Evolutionary conservation across 2,113 vertebrate genomes (phyloP).

Genomic region (Pterocles burchelli): DNA sequence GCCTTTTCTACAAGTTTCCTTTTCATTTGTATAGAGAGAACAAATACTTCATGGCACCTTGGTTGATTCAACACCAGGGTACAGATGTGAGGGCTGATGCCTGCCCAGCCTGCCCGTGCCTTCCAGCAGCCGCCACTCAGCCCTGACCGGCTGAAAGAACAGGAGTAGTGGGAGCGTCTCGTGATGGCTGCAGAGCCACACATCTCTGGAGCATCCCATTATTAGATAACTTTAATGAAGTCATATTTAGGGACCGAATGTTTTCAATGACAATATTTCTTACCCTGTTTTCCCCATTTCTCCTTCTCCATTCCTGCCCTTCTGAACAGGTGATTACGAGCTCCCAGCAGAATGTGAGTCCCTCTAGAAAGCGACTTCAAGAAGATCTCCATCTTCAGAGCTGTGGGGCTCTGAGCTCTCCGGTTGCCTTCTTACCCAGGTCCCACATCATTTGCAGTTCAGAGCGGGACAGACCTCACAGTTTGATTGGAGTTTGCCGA

Average conservation of each 20-base stretch:
- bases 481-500: slow-evolving; percentile 74
- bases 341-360: slow-evolving; percentile 68
- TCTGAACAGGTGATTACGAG: slow-evolving; percentile 80
- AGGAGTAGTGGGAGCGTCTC: not conserved
- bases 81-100: not conserved
- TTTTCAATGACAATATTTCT: not conserved
- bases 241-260: not conserved
- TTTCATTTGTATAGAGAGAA: not conserved
- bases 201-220: not conserved
- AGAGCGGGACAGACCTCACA: slow-evolving; percentile 71
- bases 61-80: no score
- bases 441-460: slow-evolving; percentile 6
- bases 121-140: not conserved
- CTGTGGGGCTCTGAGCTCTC: slow-evolving; percentile 88
- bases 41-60: not conserved
- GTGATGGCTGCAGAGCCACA: not conserved
- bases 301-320: not conserved
- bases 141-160: no score
- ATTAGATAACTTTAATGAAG: not conserved
- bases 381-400: slow-evolving; percentile 90
- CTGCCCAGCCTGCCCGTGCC: not conserved
- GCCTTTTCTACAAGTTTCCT: not conserved
- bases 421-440: slow-evolving; percentile 69
- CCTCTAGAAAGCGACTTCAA: slow-evolving; percentile 75
- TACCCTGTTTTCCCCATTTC: not conserved